Evolutionary conservation across 2,113 vertebrate genomes (phyloP).

Genomic region (Otis tarda): DNA sequence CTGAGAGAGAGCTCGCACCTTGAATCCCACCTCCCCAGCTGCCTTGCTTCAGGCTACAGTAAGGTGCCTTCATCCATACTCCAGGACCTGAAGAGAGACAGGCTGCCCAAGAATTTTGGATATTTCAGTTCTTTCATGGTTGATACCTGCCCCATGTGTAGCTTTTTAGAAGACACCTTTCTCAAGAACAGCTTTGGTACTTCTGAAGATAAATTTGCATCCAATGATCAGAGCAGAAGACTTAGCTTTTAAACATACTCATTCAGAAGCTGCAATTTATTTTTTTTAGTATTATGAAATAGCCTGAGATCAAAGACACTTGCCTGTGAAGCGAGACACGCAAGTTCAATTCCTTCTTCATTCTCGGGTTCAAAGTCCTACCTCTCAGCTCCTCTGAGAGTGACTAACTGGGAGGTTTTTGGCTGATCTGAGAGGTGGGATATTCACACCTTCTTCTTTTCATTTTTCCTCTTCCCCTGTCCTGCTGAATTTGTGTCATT

Average conservation of each 20-base stretch:
- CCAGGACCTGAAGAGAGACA: background rate
- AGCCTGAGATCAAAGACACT: background rate
- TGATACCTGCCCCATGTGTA: background rate
- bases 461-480: background rate
- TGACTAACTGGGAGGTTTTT: background rate
- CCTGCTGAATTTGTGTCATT: background rate
- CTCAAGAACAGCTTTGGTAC: background rate
- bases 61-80: background rate
- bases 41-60: background rate
- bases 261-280: background rate
- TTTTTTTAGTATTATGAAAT: background rate
- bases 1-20: no score
- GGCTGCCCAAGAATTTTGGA: background rate
- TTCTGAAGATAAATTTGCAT: background rate
- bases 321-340: background rate
- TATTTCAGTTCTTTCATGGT: background rate
- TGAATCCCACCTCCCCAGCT: background rate
- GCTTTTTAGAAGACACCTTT: background rate
- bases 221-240: background rate
- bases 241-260: background rate
- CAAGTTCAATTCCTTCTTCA: background rate
- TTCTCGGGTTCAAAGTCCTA: background rate
- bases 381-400: background rate
- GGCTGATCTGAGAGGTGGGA: background rate
- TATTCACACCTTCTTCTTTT: background rate